phyloP scores from a whole-genome alignment of 2,888 invertebrate genomes.

The Drosophila koepferae region DNA sequence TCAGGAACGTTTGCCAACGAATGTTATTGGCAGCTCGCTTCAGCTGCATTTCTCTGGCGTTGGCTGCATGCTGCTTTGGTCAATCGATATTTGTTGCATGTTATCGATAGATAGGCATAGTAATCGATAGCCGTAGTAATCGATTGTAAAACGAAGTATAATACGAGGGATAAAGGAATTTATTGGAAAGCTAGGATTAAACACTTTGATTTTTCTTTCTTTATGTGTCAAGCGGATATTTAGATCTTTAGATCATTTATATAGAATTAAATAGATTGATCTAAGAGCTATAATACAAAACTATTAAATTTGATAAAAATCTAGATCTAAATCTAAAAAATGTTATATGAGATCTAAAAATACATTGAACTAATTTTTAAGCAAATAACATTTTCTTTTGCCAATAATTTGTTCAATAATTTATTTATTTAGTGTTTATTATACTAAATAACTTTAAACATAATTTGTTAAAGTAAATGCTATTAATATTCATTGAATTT shows the following conservation, averaged over 20 bases:
- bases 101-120: background rate
- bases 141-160: background rate
- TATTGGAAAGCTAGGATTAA: no score
- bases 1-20: background rate
- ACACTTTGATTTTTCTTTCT: no score
- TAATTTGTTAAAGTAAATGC: background rate
- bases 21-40: constrained; percentile 7
- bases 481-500: background rate
- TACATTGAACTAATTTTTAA: background rate
- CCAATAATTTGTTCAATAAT: no score
- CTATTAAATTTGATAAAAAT: no score
- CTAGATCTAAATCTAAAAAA: no score
- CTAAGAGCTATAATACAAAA: no score
- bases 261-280: no score
- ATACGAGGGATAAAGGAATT: background rate
- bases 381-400: no score
- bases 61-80: background rate
- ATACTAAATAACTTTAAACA: no score
- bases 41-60: background rate
- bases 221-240: background rate
- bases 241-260: background rate
- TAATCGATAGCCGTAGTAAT: constrained; percentile 3
- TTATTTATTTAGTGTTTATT: no score
- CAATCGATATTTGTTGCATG: background rate
- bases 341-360: background rate